phyloP scores from a whole-genome alignment of 2,888 invertebrate genomes.

The Pocota personata region DNA sequence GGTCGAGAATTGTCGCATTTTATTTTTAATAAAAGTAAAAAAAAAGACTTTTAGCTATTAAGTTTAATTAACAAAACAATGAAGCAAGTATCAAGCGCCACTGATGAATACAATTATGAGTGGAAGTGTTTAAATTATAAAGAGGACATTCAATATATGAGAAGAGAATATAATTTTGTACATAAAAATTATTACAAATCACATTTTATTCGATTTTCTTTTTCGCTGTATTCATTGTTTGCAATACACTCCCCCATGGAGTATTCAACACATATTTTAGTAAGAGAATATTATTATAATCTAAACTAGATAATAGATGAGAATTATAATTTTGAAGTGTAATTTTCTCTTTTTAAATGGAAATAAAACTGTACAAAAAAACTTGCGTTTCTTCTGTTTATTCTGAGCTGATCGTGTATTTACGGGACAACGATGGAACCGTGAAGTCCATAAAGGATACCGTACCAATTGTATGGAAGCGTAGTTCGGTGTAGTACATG shows the following conservation, averaged over 20 bases:
- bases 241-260: conserved; percentile 42
- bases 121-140: conserved; percentile 2
- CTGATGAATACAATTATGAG: neutral
- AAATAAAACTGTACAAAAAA: conserved; percentile 68
- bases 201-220: neutral
- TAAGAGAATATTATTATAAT: conserved; percentile 22
- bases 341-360: conserved; percentile 72
- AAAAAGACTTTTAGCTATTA: conserved; percentile 66
- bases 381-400: no score
- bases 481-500: no score
- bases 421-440: no score
- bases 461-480: no score
- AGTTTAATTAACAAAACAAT: conserved; percentile 38
- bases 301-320: conserved; percentile 44
- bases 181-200: conserved; percentile 27
- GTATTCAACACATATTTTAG: conserved; percentile 16
- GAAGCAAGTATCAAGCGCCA: neutral
- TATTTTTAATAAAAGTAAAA: conserved; percentile 63
- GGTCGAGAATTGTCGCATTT: conserved; percentile 57
- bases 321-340: conserved; percentile 69
- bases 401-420: no score
- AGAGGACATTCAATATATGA: neutral
- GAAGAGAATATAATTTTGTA: conserved; percentile 37
- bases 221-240: conserved; percentile 33
- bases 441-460: no score